A percentile compares a stretch with the other conserved stretches of the same genome.
Conservation (phyloP, 2,797 vertebrate genomes). For the Falco rusticolus region DNA sequence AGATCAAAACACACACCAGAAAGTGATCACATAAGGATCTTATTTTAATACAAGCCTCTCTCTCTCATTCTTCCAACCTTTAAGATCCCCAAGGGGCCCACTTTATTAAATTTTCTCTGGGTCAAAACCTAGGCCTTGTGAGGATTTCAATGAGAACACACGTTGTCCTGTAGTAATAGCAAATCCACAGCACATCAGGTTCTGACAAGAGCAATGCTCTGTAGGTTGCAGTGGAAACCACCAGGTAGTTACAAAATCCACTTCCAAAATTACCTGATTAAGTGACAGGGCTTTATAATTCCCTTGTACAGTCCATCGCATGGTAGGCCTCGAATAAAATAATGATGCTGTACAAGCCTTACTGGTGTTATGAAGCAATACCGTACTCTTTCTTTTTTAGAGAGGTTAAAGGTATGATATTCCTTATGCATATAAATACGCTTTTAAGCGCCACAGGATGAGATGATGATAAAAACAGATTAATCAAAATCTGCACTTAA, state of each 20-base stretch:
- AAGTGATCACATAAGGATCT: neutral
- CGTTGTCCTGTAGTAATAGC: neutral
- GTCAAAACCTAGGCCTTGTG: constrained; percentile 6
- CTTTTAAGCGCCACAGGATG: neutral
- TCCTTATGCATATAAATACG: neutral
- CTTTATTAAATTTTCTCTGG: constrained; percentile 29
- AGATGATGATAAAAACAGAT: neutral
- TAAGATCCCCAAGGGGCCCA: neutral
- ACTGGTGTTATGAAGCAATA: neutral
- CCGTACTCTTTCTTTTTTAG: neutral
- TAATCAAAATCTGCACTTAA: neutral
- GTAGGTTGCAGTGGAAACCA: constrained; percentile 23
- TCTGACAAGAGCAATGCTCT: constrained; percentile 25
- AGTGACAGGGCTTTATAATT: constrained; percentile 16
- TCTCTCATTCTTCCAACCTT: neutral
- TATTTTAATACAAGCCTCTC: constrained; percentile 15
- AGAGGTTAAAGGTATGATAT: neutral
- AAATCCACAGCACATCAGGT: neutral
- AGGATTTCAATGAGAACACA: constrained; percentile 16
- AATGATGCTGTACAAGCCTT: neutral
- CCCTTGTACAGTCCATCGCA: neutral
- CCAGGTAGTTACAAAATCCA: constrained; percentile 59
- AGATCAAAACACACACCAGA: constrained; percentile 17
- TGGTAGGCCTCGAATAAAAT: neutral
- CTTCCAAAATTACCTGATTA: constrained; percentile 53